Percentiles rank a stretch among this genome's conserved stretches.
These are phyloP conservation scores for Berghia stephanieae DNA, from an alignment of 1,140 invertebrate genomes.

Conservation along the genomic window DNA sequence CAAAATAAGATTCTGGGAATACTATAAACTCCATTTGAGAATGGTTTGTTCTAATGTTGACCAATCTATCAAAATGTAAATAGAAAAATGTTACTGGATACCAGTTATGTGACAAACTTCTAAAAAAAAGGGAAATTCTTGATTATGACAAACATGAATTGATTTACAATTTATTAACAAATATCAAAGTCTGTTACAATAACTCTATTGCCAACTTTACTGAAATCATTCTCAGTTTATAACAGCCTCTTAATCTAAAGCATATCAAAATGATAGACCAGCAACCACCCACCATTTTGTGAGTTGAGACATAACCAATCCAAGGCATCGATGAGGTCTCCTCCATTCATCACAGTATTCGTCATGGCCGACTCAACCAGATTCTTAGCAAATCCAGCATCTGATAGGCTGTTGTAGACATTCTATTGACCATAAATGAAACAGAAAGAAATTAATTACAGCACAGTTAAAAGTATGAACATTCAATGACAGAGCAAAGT, in stretches of 20 bases:
- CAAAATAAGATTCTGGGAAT: too few species aligned
- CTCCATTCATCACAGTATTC: constrained; percentile 55
- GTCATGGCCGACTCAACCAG: constrained; percentile 60
- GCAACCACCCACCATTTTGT: constrained; percentile 9
- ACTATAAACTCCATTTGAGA: too few species aligned
- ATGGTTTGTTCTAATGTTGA: too few species aligned
- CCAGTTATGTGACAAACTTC: too few species aligned
- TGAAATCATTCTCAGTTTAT: not conserved
- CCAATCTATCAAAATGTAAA: too few species aligned
- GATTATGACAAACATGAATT: too few species aligned
- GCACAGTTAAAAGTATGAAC: not conserved
- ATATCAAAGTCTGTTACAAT: not conserved
- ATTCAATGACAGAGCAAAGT: not conserved
- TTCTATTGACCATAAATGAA: constrained; percentile 46
- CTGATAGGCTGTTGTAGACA: constrained; percentile 57
- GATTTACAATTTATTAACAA: too few species aligned
- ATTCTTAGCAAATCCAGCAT: constrained; percentile 57
- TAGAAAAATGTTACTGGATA: too few species aligned
- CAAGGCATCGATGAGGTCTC: constrained; percentile 59
- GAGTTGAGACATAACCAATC: constrained; percentile 64
- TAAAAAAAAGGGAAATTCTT: too few species aligned
- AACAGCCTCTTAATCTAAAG: not conserved
- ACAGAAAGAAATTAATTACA: not conserved
- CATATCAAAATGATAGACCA: not conserved
- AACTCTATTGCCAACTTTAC: not conserved